A percentile compares a stretch with the other conserved stretches of the same genome.
phyloP scores from a whole-genome alignment of 2,888 invertebrate species.

The Magallana nippona region DNA sequence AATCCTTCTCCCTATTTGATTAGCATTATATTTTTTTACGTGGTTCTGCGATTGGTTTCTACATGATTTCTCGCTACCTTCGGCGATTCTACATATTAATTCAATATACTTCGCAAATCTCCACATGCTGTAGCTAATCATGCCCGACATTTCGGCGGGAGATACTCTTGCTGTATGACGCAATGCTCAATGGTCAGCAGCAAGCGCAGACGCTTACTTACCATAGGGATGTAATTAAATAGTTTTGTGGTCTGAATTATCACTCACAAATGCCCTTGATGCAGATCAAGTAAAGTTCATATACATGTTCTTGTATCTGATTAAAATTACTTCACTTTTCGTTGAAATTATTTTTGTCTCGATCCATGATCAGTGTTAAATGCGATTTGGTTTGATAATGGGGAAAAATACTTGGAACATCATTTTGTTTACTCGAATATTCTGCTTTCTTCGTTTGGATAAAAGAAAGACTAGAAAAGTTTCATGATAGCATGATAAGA shows the following conservation, averaged over 20 bases:
- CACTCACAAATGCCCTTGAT: not conserved
- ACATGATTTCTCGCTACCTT: not conserved
- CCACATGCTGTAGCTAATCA: not conserved
- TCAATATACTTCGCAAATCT: conserved; percentile 10
- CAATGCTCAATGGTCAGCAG: conserved; percentile 12
- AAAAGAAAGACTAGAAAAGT: too few species aligned
- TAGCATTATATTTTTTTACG: not conserved
- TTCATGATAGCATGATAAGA: too few species aligned
- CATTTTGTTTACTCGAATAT: too few species aligned
- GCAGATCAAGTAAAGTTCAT: too few species aligned
- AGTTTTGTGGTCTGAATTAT: not conserved
- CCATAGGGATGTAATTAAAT: conserved; percentile 2
- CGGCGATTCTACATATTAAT: not conserved
- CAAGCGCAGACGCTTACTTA: not conserved
- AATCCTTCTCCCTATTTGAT: not conserved
- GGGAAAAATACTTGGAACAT: too few species aligned
- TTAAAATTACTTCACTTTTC: too few species aligned
- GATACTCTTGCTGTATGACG: not conserved
- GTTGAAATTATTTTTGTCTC: too few species aligned
- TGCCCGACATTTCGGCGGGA: conserved; percentile 2
- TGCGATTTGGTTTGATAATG: too few species aligned
- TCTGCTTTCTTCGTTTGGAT: too few species aligned
- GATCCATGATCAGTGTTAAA: too few species aligned
- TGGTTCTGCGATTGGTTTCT: not conserved
- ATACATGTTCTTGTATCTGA: too few species aligned